phyloP scores from a whole-genome alignment of 2,888 invertebrate genomes.

The Pelosia muscerda region DNA sequence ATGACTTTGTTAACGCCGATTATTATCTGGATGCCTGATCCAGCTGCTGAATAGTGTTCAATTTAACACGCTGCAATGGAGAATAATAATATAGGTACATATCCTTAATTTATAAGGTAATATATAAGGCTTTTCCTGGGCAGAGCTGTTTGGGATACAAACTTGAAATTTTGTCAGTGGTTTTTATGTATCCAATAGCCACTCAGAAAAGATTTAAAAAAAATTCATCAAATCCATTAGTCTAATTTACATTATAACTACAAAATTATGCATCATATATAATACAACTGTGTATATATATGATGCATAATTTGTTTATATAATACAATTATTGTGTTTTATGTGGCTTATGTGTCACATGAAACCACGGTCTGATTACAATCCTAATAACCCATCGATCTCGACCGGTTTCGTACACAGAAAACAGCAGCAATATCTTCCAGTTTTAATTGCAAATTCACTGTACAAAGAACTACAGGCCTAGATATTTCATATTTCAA shows the following conservation, averaged over 20 bases:
- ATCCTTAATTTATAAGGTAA: too few relatives aligned
- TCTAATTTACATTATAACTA: background rate
- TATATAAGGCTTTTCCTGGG: too few relatives aligned
- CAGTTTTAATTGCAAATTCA: background rate
- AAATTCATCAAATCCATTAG: background rate
- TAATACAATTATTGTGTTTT: too few relatives aligned
- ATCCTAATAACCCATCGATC: background rate
- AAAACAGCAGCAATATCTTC: background rate
- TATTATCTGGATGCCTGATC: conserved; percentile 61
- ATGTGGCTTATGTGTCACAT: too few relatives aligned
- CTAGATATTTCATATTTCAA: background rate
- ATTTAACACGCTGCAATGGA: conserved; percentile 20
- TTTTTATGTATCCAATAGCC: too few relatives aligned
- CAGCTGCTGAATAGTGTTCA: conserved; percentile 51
- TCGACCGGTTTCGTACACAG: background rate
- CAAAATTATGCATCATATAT: too few relatives aligned
- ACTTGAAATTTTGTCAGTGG: too few relatives aligned
- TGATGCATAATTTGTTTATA: too few relatives aligned
- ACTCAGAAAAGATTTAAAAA: too few relatives aligned
- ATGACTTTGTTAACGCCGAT: conserved; percentile 68
- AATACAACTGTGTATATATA: too few relatives aligned
- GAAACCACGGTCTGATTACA: background rate
- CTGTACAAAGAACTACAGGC: background rate
- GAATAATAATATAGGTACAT: background rate
- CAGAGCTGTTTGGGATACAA: too few relatives aligned